phyloP scores from a whole-genome alignment of 1,140 invertebrate species.

The Proctacanthus coquilletti region DNA sequence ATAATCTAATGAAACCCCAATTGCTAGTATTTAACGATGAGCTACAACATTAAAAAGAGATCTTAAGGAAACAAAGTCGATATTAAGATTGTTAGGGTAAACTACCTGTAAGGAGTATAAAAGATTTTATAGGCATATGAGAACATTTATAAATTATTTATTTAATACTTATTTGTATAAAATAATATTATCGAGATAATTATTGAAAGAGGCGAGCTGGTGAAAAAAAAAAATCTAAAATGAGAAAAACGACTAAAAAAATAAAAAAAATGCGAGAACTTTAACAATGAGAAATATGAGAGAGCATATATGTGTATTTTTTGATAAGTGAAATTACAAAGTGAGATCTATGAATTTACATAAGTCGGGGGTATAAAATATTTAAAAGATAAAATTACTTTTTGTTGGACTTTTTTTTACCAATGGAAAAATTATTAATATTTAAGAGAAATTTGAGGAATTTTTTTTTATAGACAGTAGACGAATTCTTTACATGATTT shows the following conservation, averaged over 20 bases:
- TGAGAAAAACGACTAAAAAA: neutral
- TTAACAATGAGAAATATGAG: neutral
- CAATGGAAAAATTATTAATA: too few species aligned
- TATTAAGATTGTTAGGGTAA: too few species aligned
- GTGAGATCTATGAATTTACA: neutral
- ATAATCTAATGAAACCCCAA: too few species aligned
- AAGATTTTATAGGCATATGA: too few species aligned
- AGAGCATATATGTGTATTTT: constrained; percentile 1
- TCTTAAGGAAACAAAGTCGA: too few species aligned
- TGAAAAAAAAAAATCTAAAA: neutral
- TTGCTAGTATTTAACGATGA: too few species aligned
- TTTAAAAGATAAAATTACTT: neutral
- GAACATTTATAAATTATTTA: too few species aligned
- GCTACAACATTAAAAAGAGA: too few species aligned
- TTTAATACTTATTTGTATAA: neutral
- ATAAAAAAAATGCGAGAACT: neutral
- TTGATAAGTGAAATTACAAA: neutral
- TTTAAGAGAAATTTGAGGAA: neutral
- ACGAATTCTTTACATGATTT: neutral
- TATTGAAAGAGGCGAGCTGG: neutral
- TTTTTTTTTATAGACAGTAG: neutral
- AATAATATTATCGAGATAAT: neutral
- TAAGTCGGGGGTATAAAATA: constrained; percentile 1
- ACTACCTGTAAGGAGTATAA: too few species aligned
- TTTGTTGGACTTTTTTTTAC: neutral